These are phyloP conservation scores for Zaprionus gabonicus DNA, from an alignment of 1,140 invertebrate species.

Conservation along the genomic window DNA sequence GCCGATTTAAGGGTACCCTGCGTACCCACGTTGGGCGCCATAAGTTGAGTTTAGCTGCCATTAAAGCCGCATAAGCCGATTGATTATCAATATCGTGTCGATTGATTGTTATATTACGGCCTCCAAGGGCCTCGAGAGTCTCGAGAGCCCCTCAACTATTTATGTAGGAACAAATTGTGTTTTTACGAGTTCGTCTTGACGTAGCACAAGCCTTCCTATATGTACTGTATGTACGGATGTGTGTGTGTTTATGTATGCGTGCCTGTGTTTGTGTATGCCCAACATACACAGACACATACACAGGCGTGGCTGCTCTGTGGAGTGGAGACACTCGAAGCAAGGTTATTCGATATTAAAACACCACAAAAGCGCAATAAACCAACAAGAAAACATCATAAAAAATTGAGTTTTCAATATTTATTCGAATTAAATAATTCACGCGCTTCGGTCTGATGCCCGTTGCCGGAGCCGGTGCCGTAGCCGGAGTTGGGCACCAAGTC, in stretches of 20 bases:
- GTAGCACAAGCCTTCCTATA: not conserved
- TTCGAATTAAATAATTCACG: conserved; percentile 81
- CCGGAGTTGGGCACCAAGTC: conserved; percentile 21
- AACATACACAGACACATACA: conserved; percentile 47
- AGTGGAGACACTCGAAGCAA: conserved; percentile 27
- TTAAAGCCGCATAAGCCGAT: conserved; percentile 4
- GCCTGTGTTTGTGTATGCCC: conserved; percentile 4
- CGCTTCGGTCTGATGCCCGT: conserved; percentile 40
- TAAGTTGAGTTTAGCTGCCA: conserved; percentile 1
- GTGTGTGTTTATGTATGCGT: not conserved
- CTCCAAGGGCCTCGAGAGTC: not conserved
- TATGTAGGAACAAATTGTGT: conserved; percentile 14
- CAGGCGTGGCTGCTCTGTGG: not conserved
- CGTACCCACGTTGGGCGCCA: conserved; percentile 8
- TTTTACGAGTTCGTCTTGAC: conserved; percentile 15
- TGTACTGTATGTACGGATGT: not conserved
- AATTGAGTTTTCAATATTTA: conserved; percentile 81
- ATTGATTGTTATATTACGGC: conserved; percentile 8
- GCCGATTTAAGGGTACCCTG: not conserved
- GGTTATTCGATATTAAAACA: conserved; percentile 63
- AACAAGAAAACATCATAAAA: conserved; percentile 79
- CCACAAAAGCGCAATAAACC: conserved; percentile 79
- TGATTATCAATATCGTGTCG: conserved; percentile 9
- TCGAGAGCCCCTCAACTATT: not conserved
- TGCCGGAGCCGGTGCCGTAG: not conserved